These are phyloP conservation scores for Mycalesis mineus DNA, from an alignment of 2,888 invertebrate genomes.

Conservation along the genomic window DNA sequence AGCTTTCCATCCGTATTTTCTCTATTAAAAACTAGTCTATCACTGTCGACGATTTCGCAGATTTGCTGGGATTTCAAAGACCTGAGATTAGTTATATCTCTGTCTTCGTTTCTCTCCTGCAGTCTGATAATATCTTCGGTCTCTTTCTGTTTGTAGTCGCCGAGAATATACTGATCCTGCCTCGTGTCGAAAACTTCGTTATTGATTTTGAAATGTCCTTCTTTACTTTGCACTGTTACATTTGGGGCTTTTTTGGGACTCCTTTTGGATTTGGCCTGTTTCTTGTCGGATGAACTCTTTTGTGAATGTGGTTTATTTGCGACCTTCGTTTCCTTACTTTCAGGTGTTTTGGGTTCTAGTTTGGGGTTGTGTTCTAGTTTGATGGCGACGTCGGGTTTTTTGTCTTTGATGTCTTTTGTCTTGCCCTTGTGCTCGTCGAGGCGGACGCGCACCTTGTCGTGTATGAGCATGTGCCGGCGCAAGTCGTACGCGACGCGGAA, in stretches of 20 bases:
- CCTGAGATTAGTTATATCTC: constrained; percentile 46
- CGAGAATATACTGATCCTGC: constrained; percentile 46
- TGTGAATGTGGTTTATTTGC: constrained; percentile 26
- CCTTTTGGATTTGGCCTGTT: constrained; percentile 38
- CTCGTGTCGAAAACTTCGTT: constrained; percentile 45
- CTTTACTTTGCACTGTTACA: constrained; percentile 47
- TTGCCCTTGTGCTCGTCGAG: constrained; percentile 40
- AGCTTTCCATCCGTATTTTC: constrained; percentile 63
- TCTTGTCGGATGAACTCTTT: constrained; percentile 36
- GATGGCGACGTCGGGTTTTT: constrained; percentile 28
- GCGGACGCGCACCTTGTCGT: constrained; percentile 63
- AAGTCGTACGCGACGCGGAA: constrained; percentile 91
- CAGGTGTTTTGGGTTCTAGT: constrained; percentile 21
- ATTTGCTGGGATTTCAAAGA: constrained; percentile 40
- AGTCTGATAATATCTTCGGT: constrained; percentile 34
- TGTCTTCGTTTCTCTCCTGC: constrained; percentile 35
- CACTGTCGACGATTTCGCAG: constrained; percentile 31
- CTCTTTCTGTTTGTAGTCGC: constrained; percentile 38
- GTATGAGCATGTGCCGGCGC: constrained; percentile 87
- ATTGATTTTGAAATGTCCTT: constrained; percentile 43
- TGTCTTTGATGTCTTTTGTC: constrained; percentile 29
- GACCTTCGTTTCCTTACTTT: constrained; percentile 20
- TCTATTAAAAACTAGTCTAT: constrained; percentile 35
- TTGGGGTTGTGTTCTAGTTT: constrained; percentile 26
- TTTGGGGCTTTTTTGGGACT: constrained; percentile 49